Evolutionary conservation across 2,888 invertebrate genomes (phyloP), one percentile per base, ranked within the genome.

Genomic region (Dryomyza anilis): DNA sequence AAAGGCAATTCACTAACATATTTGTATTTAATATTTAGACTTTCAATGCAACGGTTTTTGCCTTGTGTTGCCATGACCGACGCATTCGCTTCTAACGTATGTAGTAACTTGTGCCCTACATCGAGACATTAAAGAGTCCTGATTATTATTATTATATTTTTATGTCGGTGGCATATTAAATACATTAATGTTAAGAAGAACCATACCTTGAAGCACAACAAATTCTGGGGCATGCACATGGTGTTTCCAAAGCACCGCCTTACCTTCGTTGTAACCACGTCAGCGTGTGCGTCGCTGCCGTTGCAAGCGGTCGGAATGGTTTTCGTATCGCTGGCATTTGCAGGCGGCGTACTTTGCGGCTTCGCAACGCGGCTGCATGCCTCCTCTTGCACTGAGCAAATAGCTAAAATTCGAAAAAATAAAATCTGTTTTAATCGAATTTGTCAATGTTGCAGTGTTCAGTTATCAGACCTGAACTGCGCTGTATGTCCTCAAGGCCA

Each of bases 191-290:
- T 79, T 72, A 77, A 74, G 77, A n/a, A n/a, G n/a, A 85, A 85
- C 86, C 87, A 85, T 89, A 91, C 91, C 91, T 91, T 91, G 88
- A 91, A 91, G 90, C 91, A 91, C 87, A 91, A 90, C 87, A 91
- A 89, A 88, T 89, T 88, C 84, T 84, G 87, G 85, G 91, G 91
- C 91, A 91, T 91, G 91, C 91, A 91, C 87, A 91, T 89, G 86
- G 89, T 89, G 87, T 89, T 87, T 85, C 87, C 86, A 85, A 86
- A 86, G 86, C 87, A 86, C 83, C 85, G 83, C 85, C 88, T 87
- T 88, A 88, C 88, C 89, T 88, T 87, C 84, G 86, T 77, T 74
- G 78, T 72, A 69, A 73, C 74, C 69, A 69, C 67, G 61, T 71
- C 67, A 64, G 78, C 77, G 74, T 75, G 66, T 30, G 65, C 76